phyloP scores from a whole-genome alignment of 1,140 invertebrate genomes.

The Bombus vancouverensis region DNA sequence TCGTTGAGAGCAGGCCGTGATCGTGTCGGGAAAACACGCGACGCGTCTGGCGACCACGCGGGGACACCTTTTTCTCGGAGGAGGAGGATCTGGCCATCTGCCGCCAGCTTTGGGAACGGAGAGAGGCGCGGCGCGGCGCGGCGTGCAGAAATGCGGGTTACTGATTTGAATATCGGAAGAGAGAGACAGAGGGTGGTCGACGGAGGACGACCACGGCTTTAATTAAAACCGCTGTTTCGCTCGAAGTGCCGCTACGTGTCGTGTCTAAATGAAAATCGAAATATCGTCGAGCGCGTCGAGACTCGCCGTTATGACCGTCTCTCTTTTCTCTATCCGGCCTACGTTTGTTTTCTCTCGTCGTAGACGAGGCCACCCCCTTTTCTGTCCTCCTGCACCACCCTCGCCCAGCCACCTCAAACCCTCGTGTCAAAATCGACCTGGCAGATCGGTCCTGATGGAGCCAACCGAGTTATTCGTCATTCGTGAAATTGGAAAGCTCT shows the following conservation, averaged over 20 bases:
- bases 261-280: constrained; percentile 70
- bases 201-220: constrained; percentile 73
- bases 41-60: constrained; percentile 21
- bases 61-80: constrained; percentile 39
- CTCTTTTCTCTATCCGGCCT: neutral
- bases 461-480: constrained; percentile 52
- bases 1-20: neutral
- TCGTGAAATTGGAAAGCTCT: constrained; percentile 57
- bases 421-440: constrained; percentile 37
- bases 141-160: constrained; percentile 34
- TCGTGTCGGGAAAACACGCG: constrained; percentile 13
- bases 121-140: constrained; percentile 1
- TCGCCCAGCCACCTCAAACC: neutral
- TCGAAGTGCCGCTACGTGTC: constrained; percentile 69
- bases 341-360: neutral
- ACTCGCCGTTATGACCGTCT: neutral
- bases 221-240: constrained; percentile 74
- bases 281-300: constrained; percentile 23
- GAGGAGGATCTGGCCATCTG: constrained; percentile 33
- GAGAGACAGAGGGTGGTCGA: neutral
- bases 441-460: constrained; percentile 40
- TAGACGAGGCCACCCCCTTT: neutral
- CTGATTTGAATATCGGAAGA: constrained; percentile 63
- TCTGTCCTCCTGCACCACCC: neutral
- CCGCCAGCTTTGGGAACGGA: constrained; percentile 12